Evolutionary conservation across 2,888 invertebrate species (phyloP), one percentile per base, ranked within the genome.

Genomic region (Resseliella maxima): DNA sequence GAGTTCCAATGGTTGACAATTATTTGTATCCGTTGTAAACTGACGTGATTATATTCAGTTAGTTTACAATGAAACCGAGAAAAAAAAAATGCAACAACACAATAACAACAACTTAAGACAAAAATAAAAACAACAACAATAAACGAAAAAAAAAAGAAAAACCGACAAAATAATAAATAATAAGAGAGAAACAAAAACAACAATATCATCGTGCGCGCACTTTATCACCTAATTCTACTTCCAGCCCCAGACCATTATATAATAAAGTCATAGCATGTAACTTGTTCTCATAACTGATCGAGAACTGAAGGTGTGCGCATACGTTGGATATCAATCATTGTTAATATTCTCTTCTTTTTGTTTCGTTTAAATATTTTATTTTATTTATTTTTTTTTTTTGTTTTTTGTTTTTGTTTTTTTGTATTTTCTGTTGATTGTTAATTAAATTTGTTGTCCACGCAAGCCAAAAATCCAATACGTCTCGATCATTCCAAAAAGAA

Each of bases 131-230:
- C 6, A 35, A 72, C 3, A 18, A 18, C 50, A 2, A 12, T 15
- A 72, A 35, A 27, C 31, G 31, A 72, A 5, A 18, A 72, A 15
- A 72, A 15, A 15, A 27, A 59, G 5, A n/a, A 31, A 31, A 72
- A 31, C 72, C 72, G 72, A 72, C 72, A 72, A 72, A 72, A 31
- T 72, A 72, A 72, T n/a, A n/a, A n/a, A n/a, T 72, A 72, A 72
- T 72, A 72, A 72, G 72, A 72, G 72, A 31, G 18, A 31, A 72
- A 50, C 12, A 50, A 6, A 72, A 72, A 72, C 72, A 72, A 72
- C 35, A 72, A 72, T 3, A 59, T 59, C 59, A 59, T 50, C 50
- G 50, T 59, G 59, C 15, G 12, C 72, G 83, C n/a, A n/a, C 83
- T 83, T 83, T 83, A 83, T 83, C 83, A 83, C 41, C 41, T 38